Evolutionary conservation across 1,140 invertebrate species (phyloP), one percentile per base, ranked within the genome.

Genomic region (Conus betulinus): DNA sequence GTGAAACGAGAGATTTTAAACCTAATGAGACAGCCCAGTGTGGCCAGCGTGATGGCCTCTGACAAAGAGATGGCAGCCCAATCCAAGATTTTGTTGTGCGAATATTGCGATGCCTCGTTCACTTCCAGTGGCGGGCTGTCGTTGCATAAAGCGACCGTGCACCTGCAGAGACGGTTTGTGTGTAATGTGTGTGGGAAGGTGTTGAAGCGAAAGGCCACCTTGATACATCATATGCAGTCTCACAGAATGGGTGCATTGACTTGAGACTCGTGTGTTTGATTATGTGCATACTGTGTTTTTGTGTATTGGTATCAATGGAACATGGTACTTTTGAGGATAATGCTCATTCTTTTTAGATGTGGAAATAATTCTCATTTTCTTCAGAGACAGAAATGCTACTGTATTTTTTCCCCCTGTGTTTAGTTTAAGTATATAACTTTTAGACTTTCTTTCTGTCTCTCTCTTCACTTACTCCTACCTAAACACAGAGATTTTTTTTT

Each of bases 1-100:
- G 23, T 23, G 6, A 23, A 20, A 20, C 11, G 67, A 71, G 67
- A 71, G 23, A 71, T 71, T 13, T 10, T 20, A 1, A n/a, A 71
- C 67, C 15, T 71, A 23, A 10, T 20, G 17, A 71, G 67, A 71
- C 67, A 71, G 67, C 20, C 67, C 8, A 15, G 57, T 60, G 15
- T 60, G 8, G 25, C 8, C 17, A 39, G 39, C 39, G 76, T 17
- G 25, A 13, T 8, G 10, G 11, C 76, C 27, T n/a, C 27, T 8
- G 79, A 81, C 17, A 81, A 17, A 23, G 79, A 53, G 15, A 4
- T 53, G 13, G 11, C 67, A 5, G 8, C 39, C 15, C 39, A 81
- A 3, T 53, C 79, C 79, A 81, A 23, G 79, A 81, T 81, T 81
- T 23, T 81, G 39, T 25, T 81, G 79, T 81, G 79, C 53, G 79